Evolutionary conservation across 2,888 invertebrate species (phyloP), one percentile per base, ranked within the genome.

Genomic region (Entomobrya multifasciata): DNA sequence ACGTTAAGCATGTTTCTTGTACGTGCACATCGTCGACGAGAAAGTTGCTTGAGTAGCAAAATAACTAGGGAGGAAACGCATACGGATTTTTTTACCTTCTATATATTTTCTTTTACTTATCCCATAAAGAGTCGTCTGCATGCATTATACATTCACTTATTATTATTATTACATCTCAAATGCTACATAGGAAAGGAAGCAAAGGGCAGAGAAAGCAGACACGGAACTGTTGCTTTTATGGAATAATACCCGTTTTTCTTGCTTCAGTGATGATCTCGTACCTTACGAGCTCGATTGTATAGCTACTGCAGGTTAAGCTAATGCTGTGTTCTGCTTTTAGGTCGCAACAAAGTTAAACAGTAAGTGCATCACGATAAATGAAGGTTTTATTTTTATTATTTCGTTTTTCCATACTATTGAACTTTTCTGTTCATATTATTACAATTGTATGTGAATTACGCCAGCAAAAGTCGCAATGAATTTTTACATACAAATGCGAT

Each of bases 141-240:
- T 79, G 79, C 67, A 79, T 79, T 79, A 79, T 79, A 79, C 52
- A 79, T 79, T 79, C 49, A 20, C 79, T 79, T 79, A 79, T 79
- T 79, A 67, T 67, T 67, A 67, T 67, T 67, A 79, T 79, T 79
- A 36, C 36, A 78, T 47, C 65, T 79, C 79, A 79, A 44, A 62
- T 65, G 30, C 22, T 49, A 67, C 57, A 44, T 65, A 67, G 36
- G 17, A 60, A 67, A 52, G 65, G 65, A 67, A 65, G 36, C 8
- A 36, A 49, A 27, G 67, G 65, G 65, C 27, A 52, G 36, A 67
- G 79, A 79, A 79, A 79, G 79, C 22, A 36, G 67, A 44, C 44
- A 79, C 79, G 65, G 49, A 79, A 79, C 79, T 79, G 79, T 79
- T 79, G 79, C 79, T 79, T 79, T 49, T 67, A 25, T 52, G n/a